Evolutionary conservation across 1,140 invertebrate species (phyloP), one percentile per base, ranked within the genome.

Genomic region (Chrysoperla carnea): DNA sequence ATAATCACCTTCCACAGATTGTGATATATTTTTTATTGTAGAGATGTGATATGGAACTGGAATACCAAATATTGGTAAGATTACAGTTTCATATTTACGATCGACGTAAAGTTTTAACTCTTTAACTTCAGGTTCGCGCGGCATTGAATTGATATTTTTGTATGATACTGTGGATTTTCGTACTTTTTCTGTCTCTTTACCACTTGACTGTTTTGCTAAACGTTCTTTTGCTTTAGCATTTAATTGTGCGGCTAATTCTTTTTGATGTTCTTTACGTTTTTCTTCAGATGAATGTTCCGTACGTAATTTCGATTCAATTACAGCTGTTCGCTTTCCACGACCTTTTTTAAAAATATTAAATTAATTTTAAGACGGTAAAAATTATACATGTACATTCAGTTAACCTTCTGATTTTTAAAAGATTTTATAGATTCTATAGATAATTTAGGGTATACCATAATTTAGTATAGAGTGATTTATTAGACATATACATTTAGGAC

Each of bases 21-120:
- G 90, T 17, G 90, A 94, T 55, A 97, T 95, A 61, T 98, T 98
- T 68, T 99, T 99, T 39, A 99, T 92, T 4, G 90, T 98, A 1
- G 92, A 93, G 60, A 99, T 99, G 59, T 99, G 95, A 62, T 96
- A 99, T 43, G 95, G 94, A 47, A 94, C 88, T 6, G 92, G 84
- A 36, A 92, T 72, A 40, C 94, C 94, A 68, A 92, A 96, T 50
- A 99, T 77, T 0, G 95, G 95, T 45, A 99, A 62, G 45, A 99
- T 95, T 9, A 99, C 81, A 8, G 92, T 96, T 67, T 99, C 93
- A 60, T 95, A 95, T 64, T 93, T 94, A 55, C 85, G 84, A 66
- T 98, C 90, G 51, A 99, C 95, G 70, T 80, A 99, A 39, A 99
- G 73, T 61, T 97, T 95, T 0, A 97, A 62, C 47, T 95, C 86